phyloP scores from a whole-genome alignment of 2,888 invertebrate genomes.

The Scaptodrosophila latifasciaeformis region DNA sequence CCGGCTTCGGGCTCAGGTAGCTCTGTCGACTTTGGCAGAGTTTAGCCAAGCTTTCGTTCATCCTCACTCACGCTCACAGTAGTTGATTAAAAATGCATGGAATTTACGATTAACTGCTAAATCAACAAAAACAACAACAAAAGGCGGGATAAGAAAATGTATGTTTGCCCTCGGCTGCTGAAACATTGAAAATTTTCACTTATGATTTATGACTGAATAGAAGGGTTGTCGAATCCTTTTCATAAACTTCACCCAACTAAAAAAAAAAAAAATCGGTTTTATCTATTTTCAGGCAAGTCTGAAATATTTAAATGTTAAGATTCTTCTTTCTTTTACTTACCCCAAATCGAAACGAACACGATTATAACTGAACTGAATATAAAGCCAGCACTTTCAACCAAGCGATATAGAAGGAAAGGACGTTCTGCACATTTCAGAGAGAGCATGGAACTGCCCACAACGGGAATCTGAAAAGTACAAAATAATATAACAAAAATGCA shows the following conservation, averaged over 20 bases:
- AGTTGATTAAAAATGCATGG: constrained; percentile 56
- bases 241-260: not conserved
- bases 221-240: too few species aligned
- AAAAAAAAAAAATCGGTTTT: too few species aligned
- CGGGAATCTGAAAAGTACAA: constrained; percentile 65
- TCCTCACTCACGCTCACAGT: not conserved
- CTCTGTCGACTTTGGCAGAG: too few species aligned
- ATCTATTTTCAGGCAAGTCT: not conserved
- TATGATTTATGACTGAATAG: constrained; percentile 55
- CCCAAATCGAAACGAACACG: constrained; percentile 64
- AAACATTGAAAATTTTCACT: constrained; percentile 2
- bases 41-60: too few species aligned
- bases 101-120: constrained; percentile 54
- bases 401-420: constrained; percentile 54
- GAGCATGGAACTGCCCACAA: constrained; percentile 56
- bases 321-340: constrained; percentile 61
- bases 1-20: not conserved
- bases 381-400: constrained; percentile 71
- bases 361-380: constrained; percentile 66
- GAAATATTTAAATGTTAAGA: constrained; percentile 20
- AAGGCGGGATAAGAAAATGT: not conserved
- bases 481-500: too few species aligned
- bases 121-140: constrained; percentile 13
- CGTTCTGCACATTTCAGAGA: constrained; percentile 61
- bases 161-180: not conserved